A percentile compares a stretch with the other conserved stretches of the same genome.
These are phyloP conservation scores for Eidolon helvum DNA, from an alignment of 2,113 vertebrate genomes.

Conservation along the genomic window DNA sequence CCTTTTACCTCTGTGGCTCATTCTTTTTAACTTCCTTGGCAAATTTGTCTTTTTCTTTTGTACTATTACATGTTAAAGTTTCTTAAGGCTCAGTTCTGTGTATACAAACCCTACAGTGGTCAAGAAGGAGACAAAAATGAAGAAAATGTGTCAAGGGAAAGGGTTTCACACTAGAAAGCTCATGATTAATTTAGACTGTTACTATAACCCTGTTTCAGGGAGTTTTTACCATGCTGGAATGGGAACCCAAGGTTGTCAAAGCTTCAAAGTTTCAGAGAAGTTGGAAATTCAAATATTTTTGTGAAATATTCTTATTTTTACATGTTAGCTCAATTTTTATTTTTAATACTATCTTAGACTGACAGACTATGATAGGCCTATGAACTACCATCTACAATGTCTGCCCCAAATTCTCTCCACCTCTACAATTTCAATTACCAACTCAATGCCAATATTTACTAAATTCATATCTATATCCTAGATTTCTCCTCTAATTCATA, in stretches of 20 bases:
- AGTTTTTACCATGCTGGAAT: not conserved
- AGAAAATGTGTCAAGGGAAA: not conserved
- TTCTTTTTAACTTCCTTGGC: not conserved
- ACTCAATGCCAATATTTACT: not conserved
- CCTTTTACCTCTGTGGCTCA: not conserved
- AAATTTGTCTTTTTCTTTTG: not conserved
- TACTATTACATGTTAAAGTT: not conserved
- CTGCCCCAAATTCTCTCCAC: not conserved
- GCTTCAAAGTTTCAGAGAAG: not conserved
- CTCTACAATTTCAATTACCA: not conserved
- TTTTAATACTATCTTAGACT: not conserved
- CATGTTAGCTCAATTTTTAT: not conserved
- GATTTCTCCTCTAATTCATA: not conserved
- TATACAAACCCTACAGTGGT: not conserved
- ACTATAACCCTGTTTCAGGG: not conserved
- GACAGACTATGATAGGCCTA: not conserved
- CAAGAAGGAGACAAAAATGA: not conserved
- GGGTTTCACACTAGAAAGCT: not conserved
- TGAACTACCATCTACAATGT: not conserved
- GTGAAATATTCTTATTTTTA: not conserved
- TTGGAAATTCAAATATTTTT: not conserved
- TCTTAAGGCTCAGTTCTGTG: not conserved
- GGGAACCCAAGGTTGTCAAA: not conserved
- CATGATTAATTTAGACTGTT: not conserved
- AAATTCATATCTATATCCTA: not conserved